Percentiles rank a stretch among this genome's conserved stretches.
Conservation (phyloP, 2,888 invertebrate genomes). For the Drosophila anceps region DNA sequence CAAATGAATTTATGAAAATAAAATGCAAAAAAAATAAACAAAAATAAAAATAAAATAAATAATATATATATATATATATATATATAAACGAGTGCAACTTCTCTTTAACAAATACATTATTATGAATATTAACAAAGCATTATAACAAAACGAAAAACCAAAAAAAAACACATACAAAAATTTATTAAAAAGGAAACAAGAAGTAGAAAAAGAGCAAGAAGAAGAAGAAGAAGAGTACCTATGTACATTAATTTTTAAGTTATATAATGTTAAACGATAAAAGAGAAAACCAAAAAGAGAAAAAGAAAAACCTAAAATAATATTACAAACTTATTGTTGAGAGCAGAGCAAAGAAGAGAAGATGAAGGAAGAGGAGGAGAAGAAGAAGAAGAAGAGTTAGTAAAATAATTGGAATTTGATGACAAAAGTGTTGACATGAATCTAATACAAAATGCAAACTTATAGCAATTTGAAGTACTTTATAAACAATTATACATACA, state of each 20-base stretch:
- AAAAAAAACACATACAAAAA: slow-evolving; percentile 14
- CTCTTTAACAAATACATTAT: slow-evolving; percentile 62
- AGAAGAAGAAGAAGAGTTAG: slow-evolving; percentile 25
- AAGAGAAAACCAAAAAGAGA: slow-evolving; percentile 13
- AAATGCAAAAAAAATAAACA: slow-evolving; percentile 26
- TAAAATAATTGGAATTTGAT: slow-evolving; percentile 46
- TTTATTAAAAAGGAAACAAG: slow-evolving; percentile 14
- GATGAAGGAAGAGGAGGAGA: neutral
- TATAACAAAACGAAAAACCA: slow-evolving; percentile 36
- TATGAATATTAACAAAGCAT: slow-evolving; percentile 26
- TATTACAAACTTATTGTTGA: slow-evolving; percentile 28
- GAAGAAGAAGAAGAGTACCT: slow-evolving; percentile 23
- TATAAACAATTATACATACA: slow-evolving; percentile 64
- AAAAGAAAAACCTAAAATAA: slow-evolving; percentile 18
- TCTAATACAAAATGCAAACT: slow-evolving; percentile 78
- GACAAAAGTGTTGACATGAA: slow-evolving; percentile 49
- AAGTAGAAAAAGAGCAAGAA: neutral
- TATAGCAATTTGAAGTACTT: slow-evolving; percentile 82
- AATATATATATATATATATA: neutral
- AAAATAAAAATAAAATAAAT: slow-evolving; percentile 1
- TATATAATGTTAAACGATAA: slow-evolving; percentile 50
- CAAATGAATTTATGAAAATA: slow-evolving; percentile 72
- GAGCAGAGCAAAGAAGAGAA: neutral
- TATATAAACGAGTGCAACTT: slow-evolving; percentile 57
- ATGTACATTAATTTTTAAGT: slow-evolving; percentile 70